Conservation (phyloP, 2,888 invertebrate genomes). For the Teleiodes luculella region DNA sequence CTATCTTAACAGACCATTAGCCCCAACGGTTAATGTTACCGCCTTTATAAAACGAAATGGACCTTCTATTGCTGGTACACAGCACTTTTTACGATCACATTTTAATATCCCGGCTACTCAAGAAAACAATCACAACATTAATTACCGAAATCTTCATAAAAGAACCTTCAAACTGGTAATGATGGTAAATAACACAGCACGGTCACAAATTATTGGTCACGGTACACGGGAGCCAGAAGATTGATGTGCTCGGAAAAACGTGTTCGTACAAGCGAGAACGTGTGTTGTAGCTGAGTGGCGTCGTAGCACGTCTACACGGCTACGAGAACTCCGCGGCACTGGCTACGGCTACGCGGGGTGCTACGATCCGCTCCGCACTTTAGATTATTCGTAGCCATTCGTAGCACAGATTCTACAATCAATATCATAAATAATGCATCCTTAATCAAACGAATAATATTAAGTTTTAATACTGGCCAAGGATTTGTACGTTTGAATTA, state of each 20-base stretch:
- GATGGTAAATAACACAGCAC: constrained; percentile 42
- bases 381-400: constrained; percentile 66
- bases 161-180: constrained; percentile 15
- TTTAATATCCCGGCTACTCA: constrained; percentile 13
- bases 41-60: constrained; percentile 51
- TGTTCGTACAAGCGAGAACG: constrained; percentile 14
- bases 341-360: constrained; percentile 63
- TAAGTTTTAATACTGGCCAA: background rate
- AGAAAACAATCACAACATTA: constrained; percentile 17
- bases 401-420: constrained; percentile 70
- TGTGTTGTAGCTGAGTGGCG: constrained; percentile 29
- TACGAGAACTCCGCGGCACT: constrained; percentile 66
- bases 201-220: constrained; percentile 35
- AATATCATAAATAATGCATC: constrained; percentile 42
- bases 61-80: constrained; percentile 40
- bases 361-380: constrained; percentile 60
- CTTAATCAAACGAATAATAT: background rate
- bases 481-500: background rate
- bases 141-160: constrained; percentile 12
- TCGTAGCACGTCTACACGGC: constrained; percentile 52
- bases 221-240: constrained; percentile 25
- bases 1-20: constrained; percentile 69
- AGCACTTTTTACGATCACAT: constrained; percentile 43
- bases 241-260: background rate
- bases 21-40: constrained; percentile 51